phyloP scores from a whole-genome alignment of 2,113 vertebrate genomes.

The Hydrochoerus hydrochaeris region DNA sequence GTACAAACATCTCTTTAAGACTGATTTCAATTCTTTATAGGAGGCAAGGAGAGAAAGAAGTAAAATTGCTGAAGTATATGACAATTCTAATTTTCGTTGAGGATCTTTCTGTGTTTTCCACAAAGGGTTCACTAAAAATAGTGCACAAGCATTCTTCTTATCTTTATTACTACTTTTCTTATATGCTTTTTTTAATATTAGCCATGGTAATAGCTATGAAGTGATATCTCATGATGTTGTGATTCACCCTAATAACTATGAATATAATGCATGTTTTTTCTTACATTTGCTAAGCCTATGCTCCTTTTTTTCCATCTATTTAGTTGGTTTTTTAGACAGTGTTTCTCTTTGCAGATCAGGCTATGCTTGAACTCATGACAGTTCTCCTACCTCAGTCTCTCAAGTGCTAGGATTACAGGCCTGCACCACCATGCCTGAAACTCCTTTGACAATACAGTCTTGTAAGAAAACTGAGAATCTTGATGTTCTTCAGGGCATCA shows the following conservation, averaged over 20 bases:
- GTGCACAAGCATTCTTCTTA: not conserved
- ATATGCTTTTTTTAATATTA: not conserved
- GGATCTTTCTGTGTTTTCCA: not conserved
- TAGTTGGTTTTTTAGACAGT: not conserved
- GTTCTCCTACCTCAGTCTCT: too few species aligned
- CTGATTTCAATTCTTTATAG: not conserved
- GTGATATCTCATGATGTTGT: not conserved
- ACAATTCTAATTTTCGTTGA: not conserved
- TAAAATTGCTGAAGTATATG: not conserved
- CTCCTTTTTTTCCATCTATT: not conserved
- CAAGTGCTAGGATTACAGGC: too few species aligned
- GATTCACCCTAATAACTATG: not conserved
- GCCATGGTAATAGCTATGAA: not conserved
- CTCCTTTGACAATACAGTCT: not conserved
- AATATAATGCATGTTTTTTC: not conserved
- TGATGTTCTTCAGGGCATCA: not conserved
- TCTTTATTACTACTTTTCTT: not conserved
- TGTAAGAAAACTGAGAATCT: not conserved
- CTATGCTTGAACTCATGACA: not conserved
- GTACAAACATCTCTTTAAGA: not conserved
- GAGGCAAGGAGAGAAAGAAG: not conserved
- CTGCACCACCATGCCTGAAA: too few species aligned
- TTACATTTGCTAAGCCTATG: not conserved
- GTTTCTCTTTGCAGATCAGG: not conserved
- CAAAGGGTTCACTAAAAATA: not conserved